phyloP scores from a whole-genome alignment of 2,888 invertebrate species.

The Macrophya annulata region DNA sequence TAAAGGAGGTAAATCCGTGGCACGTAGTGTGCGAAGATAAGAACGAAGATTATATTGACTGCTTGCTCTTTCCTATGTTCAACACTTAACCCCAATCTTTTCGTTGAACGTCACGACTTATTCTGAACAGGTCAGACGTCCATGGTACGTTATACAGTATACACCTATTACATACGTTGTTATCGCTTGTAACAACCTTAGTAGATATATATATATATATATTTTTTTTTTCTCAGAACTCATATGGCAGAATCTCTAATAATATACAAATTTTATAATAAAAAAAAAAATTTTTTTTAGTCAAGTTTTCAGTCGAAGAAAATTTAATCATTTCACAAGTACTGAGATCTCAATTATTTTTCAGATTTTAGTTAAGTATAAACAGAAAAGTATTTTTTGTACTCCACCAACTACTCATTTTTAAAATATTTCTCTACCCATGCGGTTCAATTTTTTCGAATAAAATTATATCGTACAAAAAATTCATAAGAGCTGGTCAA shows the following conservation, averaged over 20 bases:
- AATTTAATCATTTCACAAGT: not conserved
- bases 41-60: slow-evolving; percentile 59
- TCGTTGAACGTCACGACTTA: slow-evolving; percentile 42
- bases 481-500: too few relatives aligned
- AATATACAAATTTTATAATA: not conserved
- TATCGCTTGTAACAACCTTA: slow-evolving; percentile 15
- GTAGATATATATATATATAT: not conserved
- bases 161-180: not conserved
- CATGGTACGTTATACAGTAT: slow-evolving; percentile 12
- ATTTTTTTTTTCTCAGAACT: not conserved
- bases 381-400: not conserved
- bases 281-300: not conserved
- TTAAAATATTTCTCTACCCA: too few relatives aligned
- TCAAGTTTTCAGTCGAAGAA: not conserved
- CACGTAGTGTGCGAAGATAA: slow-evolving; percentile 49
- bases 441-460: too few relatives aligned
- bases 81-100: slow-evolving; percentile 61
- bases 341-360: not conserved
- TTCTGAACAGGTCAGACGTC: slow-evolving; percentile 44
- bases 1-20: slow-evolving; percentile 7
- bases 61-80: slow-evolving; percentile 58
- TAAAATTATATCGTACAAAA: too few relatives aligned
- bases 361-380: not conserved
- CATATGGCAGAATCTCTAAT: not conserved
- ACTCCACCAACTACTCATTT: not conserved